Base-by-base conservation (phyloP, 2,113 vertebrate species). In the Agelaius tricolor region DNA sequence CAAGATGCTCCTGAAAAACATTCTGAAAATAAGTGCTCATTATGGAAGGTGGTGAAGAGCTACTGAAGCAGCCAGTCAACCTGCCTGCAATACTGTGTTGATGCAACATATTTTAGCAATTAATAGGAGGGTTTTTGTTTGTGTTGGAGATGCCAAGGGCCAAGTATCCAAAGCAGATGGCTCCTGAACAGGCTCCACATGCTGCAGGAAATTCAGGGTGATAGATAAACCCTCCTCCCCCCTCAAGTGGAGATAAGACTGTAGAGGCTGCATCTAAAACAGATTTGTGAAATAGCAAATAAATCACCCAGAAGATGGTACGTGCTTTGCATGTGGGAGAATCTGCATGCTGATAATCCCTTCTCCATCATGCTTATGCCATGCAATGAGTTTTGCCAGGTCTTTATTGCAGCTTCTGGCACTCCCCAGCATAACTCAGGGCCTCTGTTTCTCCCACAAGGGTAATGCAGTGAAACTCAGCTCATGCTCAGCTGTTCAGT, bases 21-120 rank as follows among this genome's bases (percentile, higher is more conserved):
- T 77, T 55, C 46, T 68, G 62, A 91, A 49, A 65, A 51, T 63
- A 74, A 31, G 13, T 33, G 11, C 18, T 77, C 71, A 7, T 63
- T 83, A 62, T 8, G 35, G 41, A 82, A 18, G 6, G 37, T 51
- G 30, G 41, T 39, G 26, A 76, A 61, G 68, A 89, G 62, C 57
- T 72, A 84, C 69, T 81, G 77, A 97, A 90, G 52, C 73, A 93
- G 93, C 67, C 51, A 73, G 47, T 80, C 88, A 55, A 67, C 59
- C 52, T 87, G 44, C 20, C 41, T 83, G 71, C 80, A 91, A 73
- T 67, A 87, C 51, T 74, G 33, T 88, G 59, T 77, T 93, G 33
- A 46, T 80, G 44, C 82, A 89, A 95, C 7, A 5, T 83, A 79
- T 84, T 62, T 69, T 59, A 85, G 81, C 71, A 82, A 79, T 90